Conservation (phyloP, 1,140 invertebrate genomes). For the Contarinia nasturtii region DNA sequence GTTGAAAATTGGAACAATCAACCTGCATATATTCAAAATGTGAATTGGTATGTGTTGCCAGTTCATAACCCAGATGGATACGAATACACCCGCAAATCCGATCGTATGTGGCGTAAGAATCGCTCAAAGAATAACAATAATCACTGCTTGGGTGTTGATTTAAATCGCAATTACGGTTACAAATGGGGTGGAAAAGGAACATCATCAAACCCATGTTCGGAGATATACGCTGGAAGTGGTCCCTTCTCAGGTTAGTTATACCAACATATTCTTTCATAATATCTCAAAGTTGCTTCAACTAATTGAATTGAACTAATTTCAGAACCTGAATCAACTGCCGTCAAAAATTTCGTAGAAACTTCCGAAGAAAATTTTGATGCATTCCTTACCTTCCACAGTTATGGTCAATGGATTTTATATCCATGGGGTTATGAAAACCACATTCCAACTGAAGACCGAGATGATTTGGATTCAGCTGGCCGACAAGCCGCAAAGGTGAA, state of each 20-base stretch:
- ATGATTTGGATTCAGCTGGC: constrained; percentile 47
- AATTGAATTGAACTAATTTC: too few species aligned
- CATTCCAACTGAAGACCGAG: constrained; percentile 45
- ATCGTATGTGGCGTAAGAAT: constrained; percentile 46
- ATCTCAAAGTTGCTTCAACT: too few species aligned
- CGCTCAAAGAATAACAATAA: constrained; percentile 23
- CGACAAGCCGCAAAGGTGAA: constrained; percentile 39
- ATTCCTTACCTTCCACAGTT: constrained; percentile 74
- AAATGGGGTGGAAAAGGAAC: constrained; percentile 42
- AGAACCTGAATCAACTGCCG: constrained; percentile 72
- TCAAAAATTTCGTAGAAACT: constrained; percentile 33
- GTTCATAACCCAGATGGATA: constrained; percentile 52
- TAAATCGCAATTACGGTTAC: constrained; percentile 48
- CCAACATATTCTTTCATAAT: too few species aligned
- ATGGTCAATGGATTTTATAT: constrained; percentile 70
- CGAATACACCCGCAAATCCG: constrained; percentile 31
- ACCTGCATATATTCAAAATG: constrained; percentile 42
- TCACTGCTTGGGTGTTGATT: constrained; percentile 35
- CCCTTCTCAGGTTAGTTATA: constrained; percentile 85
- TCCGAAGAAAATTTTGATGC: constrained; percentile 35
- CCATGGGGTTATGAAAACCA: constrained; percentile 65
- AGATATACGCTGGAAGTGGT: constrained; percentile 37
- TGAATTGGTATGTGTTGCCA: constrained; percentile 55
- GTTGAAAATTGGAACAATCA: constrained; percentile 49
- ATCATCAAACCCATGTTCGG: constrained; percentile 29